Evolutionary conservation across 2,113 vertebrate species (phyloP).

Genomic region (Oncorhynchus nerka): DNA sequence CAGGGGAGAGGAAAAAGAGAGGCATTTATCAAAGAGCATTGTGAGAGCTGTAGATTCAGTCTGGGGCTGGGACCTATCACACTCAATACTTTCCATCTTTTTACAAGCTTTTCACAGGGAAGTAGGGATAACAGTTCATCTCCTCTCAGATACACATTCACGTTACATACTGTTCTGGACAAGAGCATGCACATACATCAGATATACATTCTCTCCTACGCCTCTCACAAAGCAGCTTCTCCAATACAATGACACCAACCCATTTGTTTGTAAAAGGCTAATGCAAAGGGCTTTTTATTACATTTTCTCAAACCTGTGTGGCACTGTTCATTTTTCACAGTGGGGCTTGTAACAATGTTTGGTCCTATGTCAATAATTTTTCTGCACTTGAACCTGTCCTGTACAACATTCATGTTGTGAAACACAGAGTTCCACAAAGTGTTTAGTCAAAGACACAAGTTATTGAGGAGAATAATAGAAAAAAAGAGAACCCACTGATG

Average conservation of each 20-base stretch:
- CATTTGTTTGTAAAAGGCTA: conserved; percentile 21
- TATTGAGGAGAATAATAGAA: conserved; percentile 23
- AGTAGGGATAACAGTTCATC: conserved; percentile 33
- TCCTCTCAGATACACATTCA: conserved; percentile 12
- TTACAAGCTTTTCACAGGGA: conserved; percentile 48
- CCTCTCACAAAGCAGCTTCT: conserved; percentile 3
- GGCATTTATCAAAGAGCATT: background rate
- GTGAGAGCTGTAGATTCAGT: conserved; percentile 9
- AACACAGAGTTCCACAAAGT: background rate
- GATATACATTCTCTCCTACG: background rate
- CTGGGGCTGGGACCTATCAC: conserved; percentile 40
- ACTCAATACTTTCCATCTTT: conserved; percentile 20
- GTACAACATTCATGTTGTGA: background rate
- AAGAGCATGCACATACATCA: conserved; percentile 11
- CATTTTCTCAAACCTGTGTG: conserved; percentile 13
- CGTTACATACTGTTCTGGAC: conserved; percentile 30
- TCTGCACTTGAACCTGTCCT: conserved; percentile 37
- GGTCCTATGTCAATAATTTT: conserved; percentile 13
- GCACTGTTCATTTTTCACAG: conserved; percentile 30
- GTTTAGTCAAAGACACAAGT: conserved; percentile 2
- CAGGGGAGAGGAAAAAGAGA: conserved; percentile 3
- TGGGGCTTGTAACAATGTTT: conserved; percentile 42
- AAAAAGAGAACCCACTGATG: conserved; percentile 12
- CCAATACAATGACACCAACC: conserved; percentile 30
- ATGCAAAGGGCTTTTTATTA: conserved; percentile 29